Evolutionary conservation across 2,888 invertebrate genomes (phyloP).

Genomic region (Leucoma salicis): DNA sequence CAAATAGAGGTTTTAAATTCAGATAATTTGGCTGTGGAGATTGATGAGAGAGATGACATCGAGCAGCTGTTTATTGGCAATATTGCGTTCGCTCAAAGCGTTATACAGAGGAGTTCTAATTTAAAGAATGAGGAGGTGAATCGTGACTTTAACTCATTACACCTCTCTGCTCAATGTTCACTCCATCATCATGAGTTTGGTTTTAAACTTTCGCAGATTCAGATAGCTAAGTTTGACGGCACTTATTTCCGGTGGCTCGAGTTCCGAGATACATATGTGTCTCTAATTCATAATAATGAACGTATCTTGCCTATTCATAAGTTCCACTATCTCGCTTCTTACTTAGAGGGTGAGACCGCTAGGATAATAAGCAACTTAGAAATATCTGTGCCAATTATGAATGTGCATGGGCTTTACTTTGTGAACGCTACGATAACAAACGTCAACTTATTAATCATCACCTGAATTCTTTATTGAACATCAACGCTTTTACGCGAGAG

Average conservation of each 20-base stretch:
- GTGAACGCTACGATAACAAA: conserved; percentile 23
- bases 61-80: conserved; percentile 10
- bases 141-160: background rate
- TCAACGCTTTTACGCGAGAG: conserved; percentile 10
- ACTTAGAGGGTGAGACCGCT: conserved; percentile 27
- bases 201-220: conserved; percentile 6
- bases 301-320: conserved; percentile 16
- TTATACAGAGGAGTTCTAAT: conserved; percentile 5
- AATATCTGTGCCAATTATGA: conserved; percentile 23
- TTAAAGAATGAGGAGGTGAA: background rate
- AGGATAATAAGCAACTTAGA: conserved; percentile 22
- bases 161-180: background rate
- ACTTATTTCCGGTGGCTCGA: conserved; percentile 25
- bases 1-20: conserved; percentile 12
- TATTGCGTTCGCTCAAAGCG: conserved; percentile 14
- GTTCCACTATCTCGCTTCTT: conserved; percentile 22
- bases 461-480: conserved; percentile 20
- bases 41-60: conserved; percentile 15
- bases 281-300: conserved; percentile 19
- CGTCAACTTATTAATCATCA: conserved; percentile 11
- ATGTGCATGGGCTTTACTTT: conserved; percentile 26
- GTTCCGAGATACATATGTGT: conserved; percentile 23
- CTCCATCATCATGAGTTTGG: conserved; percentile 5
- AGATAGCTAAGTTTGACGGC: conserved; percentile 16
- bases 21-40: conserved; percentile 2